Evolutionary conservation across 2,113 vertebrate genomes (phyloP).

Genomic region (Pavo muticus): DNA sequence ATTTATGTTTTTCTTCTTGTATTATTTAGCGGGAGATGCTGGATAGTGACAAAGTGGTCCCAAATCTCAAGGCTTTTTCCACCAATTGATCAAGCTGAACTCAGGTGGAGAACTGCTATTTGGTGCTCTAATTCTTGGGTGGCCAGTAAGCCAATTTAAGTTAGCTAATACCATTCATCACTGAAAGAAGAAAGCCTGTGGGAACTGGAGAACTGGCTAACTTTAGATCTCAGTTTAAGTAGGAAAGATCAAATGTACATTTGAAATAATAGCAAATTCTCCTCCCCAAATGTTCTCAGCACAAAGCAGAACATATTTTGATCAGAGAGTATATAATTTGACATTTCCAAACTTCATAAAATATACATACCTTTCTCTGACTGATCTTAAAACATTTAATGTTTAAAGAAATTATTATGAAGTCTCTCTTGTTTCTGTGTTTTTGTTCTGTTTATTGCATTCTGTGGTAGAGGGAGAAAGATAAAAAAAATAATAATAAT

Average conservation of each 20-base stretch:
- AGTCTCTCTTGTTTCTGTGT: neutral
- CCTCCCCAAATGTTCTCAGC: neutral
- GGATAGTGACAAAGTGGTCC: neutral
- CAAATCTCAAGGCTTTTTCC: constrained; percentile 25
- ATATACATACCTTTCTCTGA: constrained; percentile 3
- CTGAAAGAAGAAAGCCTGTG: neutral
- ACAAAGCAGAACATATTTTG: constrained; percentile 34
- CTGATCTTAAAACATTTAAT: constrained; percentile 33
- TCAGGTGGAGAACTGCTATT: constrained; percentile 1
- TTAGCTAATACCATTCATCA: neutral
- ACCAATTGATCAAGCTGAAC: constrained; percentile 24
- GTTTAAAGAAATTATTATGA: constrained; percentile 8
- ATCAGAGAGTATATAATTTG: constrained; percentile 40
- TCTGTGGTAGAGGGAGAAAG: neutral
- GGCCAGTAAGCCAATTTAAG: neutral
- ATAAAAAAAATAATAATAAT: neutral
- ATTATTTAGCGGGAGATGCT: neutral
- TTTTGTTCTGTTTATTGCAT: neutral
- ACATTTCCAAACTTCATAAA: constrained; percentile 49
- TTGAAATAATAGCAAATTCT: neutral
- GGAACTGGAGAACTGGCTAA: neutral
- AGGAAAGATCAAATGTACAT: neutral
- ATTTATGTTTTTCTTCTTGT: neutral
- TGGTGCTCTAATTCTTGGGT: constrained; percentile 21
- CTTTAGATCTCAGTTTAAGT: neutral